These are phyloP conservation scores for western clawed frog (Xenopus tropicalis) DNA, from an alignment of 2,113 vertebrate genomes.

Conservation along the genomic window DNA sequence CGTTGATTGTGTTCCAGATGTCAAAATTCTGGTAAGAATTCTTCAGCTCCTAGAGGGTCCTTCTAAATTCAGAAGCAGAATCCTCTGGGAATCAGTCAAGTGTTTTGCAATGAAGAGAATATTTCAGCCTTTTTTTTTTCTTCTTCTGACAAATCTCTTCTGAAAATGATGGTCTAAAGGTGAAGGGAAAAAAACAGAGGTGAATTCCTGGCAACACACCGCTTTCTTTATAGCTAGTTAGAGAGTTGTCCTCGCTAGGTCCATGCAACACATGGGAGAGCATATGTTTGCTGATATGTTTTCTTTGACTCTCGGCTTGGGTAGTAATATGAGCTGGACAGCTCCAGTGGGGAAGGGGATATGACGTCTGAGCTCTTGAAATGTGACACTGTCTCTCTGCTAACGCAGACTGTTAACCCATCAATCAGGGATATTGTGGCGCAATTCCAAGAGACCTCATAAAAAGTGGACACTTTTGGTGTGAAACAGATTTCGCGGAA, in stretches of 20 bases:
- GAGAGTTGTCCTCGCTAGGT: slow-evolving; percentile 13
- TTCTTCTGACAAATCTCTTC: neutral
- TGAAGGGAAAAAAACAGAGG: neutral
- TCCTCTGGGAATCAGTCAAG: slow-evolving; percentile 6
- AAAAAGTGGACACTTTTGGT: slow-evolving; percentile 29
- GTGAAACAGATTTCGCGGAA: slow-evolving; percentile 31
- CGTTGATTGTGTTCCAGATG: neutral
- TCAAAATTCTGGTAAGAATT: neutral
- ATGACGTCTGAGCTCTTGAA: slow-evolving; percentile 42
- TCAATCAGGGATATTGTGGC: slow-evolving; percentile 37
- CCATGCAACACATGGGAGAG: slow-evolving; percentile 8
- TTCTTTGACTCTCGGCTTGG: slow-evolving; percentile 33
- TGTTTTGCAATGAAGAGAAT: neutral
- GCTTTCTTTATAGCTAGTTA: neutral
- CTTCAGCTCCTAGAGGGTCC: neutral
- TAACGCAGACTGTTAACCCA: slow-evolving; percentile 39
- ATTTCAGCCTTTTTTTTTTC: slow-evolving; percentile 6
- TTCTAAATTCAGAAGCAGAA: neutral
- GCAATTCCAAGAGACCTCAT: slow-evolving; percentile 27
- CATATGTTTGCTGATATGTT: slow-evolving; percentile 38
- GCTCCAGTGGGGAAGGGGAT: slow-evolving; percentile 42
- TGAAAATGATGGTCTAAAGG: neutral
- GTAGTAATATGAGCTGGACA: slow-evolving; percentile 40
- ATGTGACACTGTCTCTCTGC: slow-evolving; percentile 40
- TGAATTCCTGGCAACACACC: neutral